Evolutionary conservation across 1,140 invertebrate genomes (phyloP), one percentile per base, ranked within the genome.

Genomic region (Centruroides vittatus): DNA sequence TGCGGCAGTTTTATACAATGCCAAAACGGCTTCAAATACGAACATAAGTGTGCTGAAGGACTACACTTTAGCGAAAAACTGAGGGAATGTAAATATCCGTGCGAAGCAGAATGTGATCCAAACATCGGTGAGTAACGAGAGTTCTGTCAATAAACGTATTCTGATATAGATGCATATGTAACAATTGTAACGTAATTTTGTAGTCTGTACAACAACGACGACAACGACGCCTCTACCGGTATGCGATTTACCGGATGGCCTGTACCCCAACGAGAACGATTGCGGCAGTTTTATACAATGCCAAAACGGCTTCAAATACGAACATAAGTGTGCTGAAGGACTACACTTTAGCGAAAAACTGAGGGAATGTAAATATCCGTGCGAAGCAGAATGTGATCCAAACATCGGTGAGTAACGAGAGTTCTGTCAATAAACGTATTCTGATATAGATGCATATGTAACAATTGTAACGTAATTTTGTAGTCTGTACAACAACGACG

Each of bases 41-140:
- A n/a, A 0, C n/a, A 46, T 0, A 49, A 58, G 6, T 83, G 82
- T 61, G 76, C 78, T 3, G 57, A 62, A 3, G 75, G 73, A 1
- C 69, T 82, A 0, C 74, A 77, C 54, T 83, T 81, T 70, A 80
- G 82, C 65, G 64, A 74, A 3, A 48, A 68, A 3, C 63, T 71
- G 2, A 69, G 73, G 63, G 71, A 75, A 3, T 83, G 81, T 66
- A 81, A 82, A 66, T 82, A 9, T 3, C 64, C 61, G 3, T 63
- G 57, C 13, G 36, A 65, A 23, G 61, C 61, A 5, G 1, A 23
- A 2, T 23, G 23, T 23, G 23, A 23, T 23, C 23, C 23, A 23
- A 23, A 0, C 23, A 23, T 23, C 23, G 23, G 23, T 23, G 23
- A 23, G 23, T 23, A 23, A 23, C 23, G 23, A 23, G 1, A 23